These are phyloP conservation scores for Xiphorhynchus elegans DNA, from an alignment of 2,113 vertebrate genomes.

Conservation along the genomic window DNA sequence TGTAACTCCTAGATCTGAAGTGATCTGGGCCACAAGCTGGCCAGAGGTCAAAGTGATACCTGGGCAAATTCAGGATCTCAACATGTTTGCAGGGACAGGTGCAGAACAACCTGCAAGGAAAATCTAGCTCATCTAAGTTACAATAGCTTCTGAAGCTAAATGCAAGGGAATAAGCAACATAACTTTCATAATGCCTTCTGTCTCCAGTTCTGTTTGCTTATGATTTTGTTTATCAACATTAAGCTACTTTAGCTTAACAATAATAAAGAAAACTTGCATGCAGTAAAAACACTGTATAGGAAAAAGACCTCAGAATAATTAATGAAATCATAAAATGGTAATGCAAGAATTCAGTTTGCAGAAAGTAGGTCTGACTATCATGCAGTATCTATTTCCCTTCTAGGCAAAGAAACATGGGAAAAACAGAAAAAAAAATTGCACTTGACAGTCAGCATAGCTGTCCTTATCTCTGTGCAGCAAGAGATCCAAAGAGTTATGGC, in stretches of 20 bases:
- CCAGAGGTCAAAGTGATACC: not conserved
- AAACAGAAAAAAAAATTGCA: not conserved
- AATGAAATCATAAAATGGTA: not conserved
- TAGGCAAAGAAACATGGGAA: not conserved
- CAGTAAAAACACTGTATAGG: not conserved
- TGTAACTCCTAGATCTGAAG: not conserved
- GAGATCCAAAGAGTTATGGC: not conserved
- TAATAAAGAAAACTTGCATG: not conserved
- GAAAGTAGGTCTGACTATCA: not conserved
- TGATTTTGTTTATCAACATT: not conserved
- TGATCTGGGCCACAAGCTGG: fast-evolving
- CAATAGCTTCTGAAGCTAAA: not conserved
- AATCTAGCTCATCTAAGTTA: not conserved
- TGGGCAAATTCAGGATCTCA: not conserved
- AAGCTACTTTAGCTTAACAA: not conserved
- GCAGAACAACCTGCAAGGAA: not conserved
- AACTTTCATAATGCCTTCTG: not conserved
- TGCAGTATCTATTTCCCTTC: not conserved
- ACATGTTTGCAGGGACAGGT: not conserved
- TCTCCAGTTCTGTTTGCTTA: not conserved
- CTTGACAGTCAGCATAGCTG: not conserved
- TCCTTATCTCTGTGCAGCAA: not conserved
- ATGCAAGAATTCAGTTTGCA: not conserved
- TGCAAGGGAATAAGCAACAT: fast-evolving
- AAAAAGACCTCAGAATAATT: not conserved